A percentile compares a stretch with the other conserved stretches of the same genome.
Evolutionary conservation across 1,140 invertebrate species (phyloP).

Genomic region (Tetramorium parvispinum): DNA sequence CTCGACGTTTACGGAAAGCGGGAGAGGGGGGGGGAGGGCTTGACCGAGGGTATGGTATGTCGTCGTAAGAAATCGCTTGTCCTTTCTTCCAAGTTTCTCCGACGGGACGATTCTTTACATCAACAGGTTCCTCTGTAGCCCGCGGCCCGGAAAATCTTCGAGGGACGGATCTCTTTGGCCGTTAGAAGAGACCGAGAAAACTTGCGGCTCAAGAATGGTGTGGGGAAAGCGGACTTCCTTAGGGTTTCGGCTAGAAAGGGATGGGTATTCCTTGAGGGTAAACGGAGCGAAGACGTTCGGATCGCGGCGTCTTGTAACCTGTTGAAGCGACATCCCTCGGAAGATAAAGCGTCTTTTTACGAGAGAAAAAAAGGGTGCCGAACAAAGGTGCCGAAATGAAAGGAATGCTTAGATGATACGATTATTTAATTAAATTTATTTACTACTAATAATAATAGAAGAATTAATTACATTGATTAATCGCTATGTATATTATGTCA

Average conservation of each 20-base stretch:
- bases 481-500: neutral
- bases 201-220: constrained; percentile 61
- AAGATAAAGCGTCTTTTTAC: constrained; percentile 83
- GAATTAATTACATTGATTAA: neutral
- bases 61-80: constrained; percentile 73
- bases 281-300: constrained; percentile 62
- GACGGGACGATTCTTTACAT: constrained; percentile 66
- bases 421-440: constrained; percentile 6
- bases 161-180: constrained; percentile 72
- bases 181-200: constrained; percentile 79
- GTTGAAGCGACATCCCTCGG: constrained; percentile 77
- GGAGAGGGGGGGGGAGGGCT: neutral
- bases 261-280: constrained; percentile 67
- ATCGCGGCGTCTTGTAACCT: constrained; percentile 78
- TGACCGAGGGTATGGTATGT: constrained; percentile 18
- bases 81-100: constrained; percentile 61
- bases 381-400: constrained; percentile 27
- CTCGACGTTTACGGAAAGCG: constrained; percentile 43
- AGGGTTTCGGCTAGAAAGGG: constrained; percentile 67
- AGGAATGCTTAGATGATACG: neutral
- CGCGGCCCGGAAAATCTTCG: constrained; percentile 82
- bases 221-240: constrained; percentile 60
- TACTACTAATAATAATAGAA: neutral
- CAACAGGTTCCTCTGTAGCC: constrained; percentile 76
- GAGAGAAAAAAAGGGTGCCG: constrained; percentile 36